Evolutionary conservation across 2,888 invertebrate genomes (phyloP).

Genomic region (Hanleya hanleyi): DNA sequence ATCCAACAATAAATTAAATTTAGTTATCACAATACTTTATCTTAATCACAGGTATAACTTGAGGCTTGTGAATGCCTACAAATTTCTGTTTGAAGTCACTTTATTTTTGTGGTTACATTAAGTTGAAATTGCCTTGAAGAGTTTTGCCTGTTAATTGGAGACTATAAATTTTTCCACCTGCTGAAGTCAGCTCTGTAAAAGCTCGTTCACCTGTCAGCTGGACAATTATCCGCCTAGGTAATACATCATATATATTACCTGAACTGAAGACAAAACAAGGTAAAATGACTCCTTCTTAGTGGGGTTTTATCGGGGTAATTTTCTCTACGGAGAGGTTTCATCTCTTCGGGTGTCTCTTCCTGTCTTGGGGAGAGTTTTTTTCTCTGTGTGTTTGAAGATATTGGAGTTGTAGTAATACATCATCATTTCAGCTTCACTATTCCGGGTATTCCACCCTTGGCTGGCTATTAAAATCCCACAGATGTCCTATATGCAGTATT

Average conservation of each 20-base stretch:
- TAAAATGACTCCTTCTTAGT: not conserved
- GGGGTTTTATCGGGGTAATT: not conserved
- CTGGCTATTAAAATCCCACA: not conserved
- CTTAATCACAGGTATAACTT: no score
- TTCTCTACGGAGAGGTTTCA: not conserved
- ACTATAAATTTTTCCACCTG: no score
- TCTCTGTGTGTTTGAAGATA: not conserved
- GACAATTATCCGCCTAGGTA: not conserved
- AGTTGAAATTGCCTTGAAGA: no score
- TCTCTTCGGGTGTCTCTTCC: not conserved
- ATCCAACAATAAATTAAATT: no score
- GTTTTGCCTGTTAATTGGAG: no score
- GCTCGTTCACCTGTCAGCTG: no score
- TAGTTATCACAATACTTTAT: no score
- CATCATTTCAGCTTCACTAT: not conserved
- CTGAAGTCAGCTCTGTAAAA: no score
- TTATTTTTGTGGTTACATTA: no score
- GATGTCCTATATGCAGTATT: conserved; percentile 4
- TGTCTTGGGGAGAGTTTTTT: not conserved
- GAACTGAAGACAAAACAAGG: not conserved
- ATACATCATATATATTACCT: conserved; percentile 5
- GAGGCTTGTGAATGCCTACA: no score
- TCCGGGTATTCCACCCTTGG: not conserved
- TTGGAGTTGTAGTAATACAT: not conserved
- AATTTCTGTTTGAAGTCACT: no score